These are phyloP conservation scores for Hestina assimilis DNA, from an alignment of 1,140 invertebrate genomes.

Conservation along the genomic window DNA sequence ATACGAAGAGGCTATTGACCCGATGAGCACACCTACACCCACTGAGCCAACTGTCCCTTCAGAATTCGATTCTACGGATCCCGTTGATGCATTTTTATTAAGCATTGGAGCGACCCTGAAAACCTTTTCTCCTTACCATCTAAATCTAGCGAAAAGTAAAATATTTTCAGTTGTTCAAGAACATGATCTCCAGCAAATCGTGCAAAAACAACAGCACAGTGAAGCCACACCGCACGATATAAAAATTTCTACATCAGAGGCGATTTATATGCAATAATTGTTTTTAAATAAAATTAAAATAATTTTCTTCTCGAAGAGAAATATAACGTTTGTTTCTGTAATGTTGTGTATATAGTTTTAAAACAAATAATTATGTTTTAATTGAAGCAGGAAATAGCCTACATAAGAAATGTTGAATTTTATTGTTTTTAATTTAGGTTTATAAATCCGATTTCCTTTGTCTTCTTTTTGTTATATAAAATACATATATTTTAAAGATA, in stretches of 20 bases:
- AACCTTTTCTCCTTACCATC: constrained; percentile 65
- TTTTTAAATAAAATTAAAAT: neutral
- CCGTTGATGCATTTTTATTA: constrained; percentile 64
- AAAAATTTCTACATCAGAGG: constrained; percentile 42
- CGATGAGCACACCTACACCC: constrained; percentile 29
- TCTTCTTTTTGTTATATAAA: too few relatives aligned
- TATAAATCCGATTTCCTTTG: too few relatives aligned
- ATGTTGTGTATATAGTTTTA: too few relatives aligned
- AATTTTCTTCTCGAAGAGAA: too few relatives aligned
- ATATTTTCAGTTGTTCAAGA: constrained; percentile 69
- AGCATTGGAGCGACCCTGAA: constrained; percentile 66
- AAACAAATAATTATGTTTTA: too few relatives aligned
- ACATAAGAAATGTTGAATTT: too few relatives aligned
- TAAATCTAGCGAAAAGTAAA: constrained; percentile 68
- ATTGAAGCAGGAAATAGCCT: too few relatives aligned
- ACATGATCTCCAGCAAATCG: constrained; percentile 68
- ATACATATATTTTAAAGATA: too few relatives aligned
- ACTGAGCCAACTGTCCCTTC: constrained; percentile 30
- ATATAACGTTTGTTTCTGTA: too few relatives aligned
- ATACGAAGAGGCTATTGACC: constrained; percentile 39
- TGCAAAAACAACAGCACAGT: constrained; percentile 45
- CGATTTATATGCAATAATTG: constrained; percentile 41
- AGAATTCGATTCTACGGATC: constrained; percentile 57
- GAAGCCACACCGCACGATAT: constrained; percentile 35
- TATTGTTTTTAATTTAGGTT: too few relatives aligned